Base-by-base conservation (phyloP, 1,140 invertebrate genomes). In the Achatina immaculata region DNA sequence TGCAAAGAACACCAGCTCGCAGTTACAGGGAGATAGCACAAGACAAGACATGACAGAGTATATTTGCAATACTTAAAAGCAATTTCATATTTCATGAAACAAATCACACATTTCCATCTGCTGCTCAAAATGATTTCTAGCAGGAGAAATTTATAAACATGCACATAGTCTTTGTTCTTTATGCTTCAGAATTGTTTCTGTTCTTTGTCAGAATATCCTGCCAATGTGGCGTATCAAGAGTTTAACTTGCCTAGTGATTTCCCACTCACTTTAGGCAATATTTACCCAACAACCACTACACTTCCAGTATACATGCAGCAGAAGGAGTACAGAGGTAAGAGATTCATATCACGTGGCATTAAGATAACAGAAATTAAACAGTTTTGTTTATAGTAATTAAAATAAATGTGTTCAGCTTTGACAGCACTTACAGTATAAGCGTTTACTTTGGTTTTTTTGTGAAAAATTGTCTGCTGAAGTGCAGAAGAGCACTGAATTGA, bases 151-250 rank as follows among this genome's bases (percentile, higher is more conserved):
- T n/a, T n/a, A n/a, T n/a, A n/a, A n/a, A n/a, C n/a, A n/a, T n/a
- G n/a, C n/a, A n/a, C n/a, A n/a, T n/a, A n/a, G n/a, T n/a, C n/a
- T n/a, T n/a, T n/a, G n/a, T n/a, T n/a, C n/a, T n/a, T n/a, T n/a
- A n/a, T n/a, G n/a, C n/a, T n/a, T n/a, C n/a, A n/a, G n/a, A n/a
- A n/a, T n/a, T n/a, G n/a, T n/a, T n/a, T n/a, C 21, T 65, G 3
- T 40, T 24, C 1, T 78, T 14, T 78, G 36, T 1, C 80, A 90
- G 90, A 85, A 43, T 83, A 82, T 77, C 82, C 86, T 43, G 88
- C 90, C 34, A 91, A 91, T 85, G 90, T 91, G 28, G 88, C 88
- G 19, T 91, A 91, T 68, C 89, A 91, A 79, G 90, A 91, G 48
- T 87, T 86, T 86, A 85, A 88, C 71, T 66, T 91, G 16, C 86